These are phyloP conservation scores for Drosophila santomea DNA, from an alignment of 1,140 invertebrate genomes.

Conservation along the genomic window DNA sequence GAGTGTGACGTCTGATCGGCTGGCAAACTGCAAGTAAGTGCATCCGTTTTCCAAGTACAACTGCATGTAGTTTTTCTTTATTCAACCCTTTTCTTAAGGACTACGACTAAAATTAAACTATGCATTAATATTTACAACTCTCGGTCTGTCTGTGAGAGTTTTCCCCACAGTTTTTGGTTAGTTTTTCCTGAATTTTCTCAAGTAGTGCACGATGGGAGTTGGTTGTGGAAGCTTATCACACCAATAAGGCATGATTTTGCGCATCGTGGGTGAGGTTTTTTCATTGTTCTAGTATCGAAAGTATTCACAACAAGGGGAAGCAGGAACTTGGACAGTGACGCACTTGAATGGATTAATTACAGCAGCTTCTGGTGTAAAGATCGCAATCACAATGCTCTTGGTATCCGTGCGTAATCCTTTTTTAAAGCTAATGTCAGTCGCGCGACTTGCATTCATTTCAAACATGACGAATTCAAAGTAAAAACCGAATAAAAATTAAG, in stretches of 20 bases:
- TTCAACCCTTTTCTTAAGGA: conserved; percentile 55
- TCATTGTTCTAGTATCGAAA: not conserved
- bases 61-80: conserved; percentile 49
- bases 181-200: not conserved
- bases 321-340: conserved; percentile 17
- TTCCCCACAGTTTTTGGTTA: not conserved
- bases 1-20: too few relatives aligned
- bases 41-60: conserved; percentile 1
- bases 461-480: conserved; percentile 48
- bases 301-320: not conserved
- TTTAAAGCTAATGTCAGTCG: conserved; percentile 62
- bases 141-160: conserved; percentile 17
- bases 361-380: conserved; percentile 29
- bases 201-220: not conserved
- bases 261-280: not conserved
- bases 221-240: not conserved
- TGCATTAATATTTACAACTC: conserved; percentile 57
- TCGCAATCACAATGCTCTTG: conserved; percentile 38
- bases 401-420: conserved; percentile 40
- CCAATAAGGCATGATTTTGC: conserved; percentile 2
- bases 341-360: conserved; percentile 22
- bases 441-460: conserved; percentile 33
- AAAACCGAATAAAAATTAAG: conserved; percentile 11
- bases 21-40: not conserved
- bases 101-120: conserved; percentile 54